These are phyloP conservation scores for Biston betularia DNA, from an alignment of 2,888 invertebrate species.

Conservation along the genomic window DNA sequence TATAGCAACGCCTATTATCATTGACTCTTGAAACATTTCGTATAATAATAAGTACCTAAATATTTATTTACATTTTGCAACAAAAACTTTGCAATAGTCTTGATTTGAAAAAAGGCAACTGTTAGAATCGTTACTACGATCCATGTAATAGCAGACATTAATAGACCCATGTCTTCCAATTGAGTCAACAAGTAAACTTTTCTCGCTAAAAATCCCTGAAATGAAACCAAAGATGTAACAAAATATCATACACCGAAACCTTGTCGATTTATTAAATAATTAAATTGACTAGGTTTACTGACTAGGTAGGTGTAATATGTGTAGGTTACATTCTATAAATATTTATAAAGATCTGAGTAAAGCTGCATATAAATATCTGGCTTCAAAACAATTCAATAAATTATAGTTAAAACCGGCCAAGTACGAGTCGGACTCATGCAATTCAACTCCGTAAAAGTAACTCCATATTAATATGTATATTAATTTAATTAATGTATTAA, in stretches of 20 bases:
- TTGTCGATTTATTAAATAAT: too few relatives aligned
- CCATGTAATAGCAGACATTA: constrained; percentile 52
- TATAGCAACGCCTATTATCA: background rate
- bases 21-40: background rate
- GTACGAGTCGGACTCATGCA: too few relatives aligned
- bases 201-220: background rate
- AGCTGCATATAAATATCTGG: too few relatives aligned
- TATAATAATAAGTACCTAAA: constrained; percentile 4
- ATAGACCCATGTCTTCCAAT: background rate
- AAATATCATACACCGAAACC: background rate
- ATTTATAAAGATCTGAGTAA: too few relatives aligned
- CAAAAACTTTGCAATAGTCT: constrained; percentile 59
- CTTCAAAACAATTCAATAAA: too few relatives aligned
- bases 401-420: too few relatives aligned
- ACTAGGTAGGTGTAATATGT: too few relatives aligned
- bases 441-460: too few relatives aligned
- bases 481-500: too few relatives aligned
- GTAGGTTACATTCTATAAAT: too few relatives aligned
- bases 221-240: background rate
- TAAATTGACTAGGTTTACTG: too few relatives aligned
- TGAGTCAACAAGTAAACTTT: background rate
- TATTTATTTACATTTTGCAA: constrained; percentile 62
- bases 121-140: constrained; percentile 51
- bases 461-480: too few relatives aligned
- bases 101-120: constrained; percentile 55